Evolutionary conservation across 35 echinoderm and acorn worm genomes (phyloP), one percentile per base, ranked within the genome.

Genomic region (Lytechinus pictus): DNA sequence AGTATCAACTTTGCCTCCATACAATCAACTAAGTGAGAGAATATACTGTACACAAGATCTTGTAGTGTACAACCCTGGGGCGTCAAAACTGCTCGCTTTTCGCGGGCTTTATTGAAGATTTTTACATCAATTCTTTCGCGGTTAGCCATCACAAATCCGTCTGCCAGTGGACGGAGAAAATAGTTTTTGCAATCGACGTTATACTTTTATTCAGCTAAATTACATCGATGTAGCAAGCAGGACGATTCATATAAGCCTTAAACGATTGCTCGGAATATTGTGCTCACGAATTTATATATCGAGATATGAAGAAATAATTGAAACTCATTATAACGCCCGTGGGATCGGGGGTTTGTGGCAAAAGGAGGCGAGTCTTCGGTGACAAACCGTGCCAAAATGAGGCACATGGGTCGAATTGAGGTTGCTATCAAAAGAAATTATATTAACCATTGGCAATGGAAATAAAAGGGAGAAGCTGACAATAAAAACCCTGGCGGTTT

Each of bases 361-460:
- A 28, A 52, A 52, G 10, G 52, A 90, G 88, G 88, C 27, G 92
- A 93, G 10, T 54, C 53, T 54, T 57, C 27, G 54, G 92, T 93
- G 92, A 93, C n/a, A 27, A 93, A 93, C 27, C 10, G 52, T 54
- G 54, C 54, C 52, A 90, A 33, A 52, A 90, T 13, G 88, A 54
- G 88, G 88, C 92, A 28, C 92, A 93, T 93, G 54, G 92, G 92
- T 93, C 92, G 92, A 54, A 54, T 93, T 93, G 28, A 28, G 52
- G 92, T 93, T 55, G 52, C 52, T 55, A 27, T 57, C 27, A 57
- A 93, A 93, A 93, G 54, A 54, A 54, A 57, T 93, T 57, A 93
- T 93, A 93, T 93, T 93, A 93, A 93, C 53, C 92, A 93, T 55
- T 93, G 92, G 92, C 92, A 93, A 57, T 93, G 92, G 54, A 79